Conservation (phyloP, 1,140 invertebrate species). For the Galendromus occidentalis region DNA sequence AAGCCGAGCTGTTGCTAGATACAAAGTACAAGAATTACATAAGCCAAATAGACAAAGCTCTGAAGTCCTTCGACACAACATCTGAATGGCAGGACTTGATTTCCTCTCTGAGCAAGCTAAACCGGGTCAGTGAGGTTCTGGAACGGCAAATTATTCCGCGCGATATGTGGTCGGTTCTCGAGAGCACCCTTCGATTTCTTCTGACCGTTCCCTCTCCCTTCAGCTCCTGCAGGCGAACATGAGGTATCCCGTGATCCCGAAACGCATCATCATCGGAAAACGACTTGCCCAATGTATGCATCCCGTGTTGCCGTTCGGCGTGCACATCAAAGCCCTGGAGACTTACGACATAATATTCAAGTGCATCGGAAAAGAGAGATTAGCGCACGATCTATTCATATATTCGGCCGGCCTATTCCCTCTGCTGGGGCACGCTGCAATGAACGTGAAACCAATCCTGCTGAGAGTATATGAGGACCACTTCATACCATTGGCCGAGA, state of each 20-base stretch:
- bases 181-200: no score
- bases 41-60: constrained; percentile 59
- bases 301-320: constrained; percentile 67
- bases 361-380: constrained; percentile 58
- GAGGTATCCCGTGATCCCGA: constrained; percentile 71
- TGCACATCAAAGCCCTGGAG: constrained; percentile 79
- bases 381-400: constrained; percentile 65
- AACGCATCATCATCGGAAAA: constrained; percentile 74
- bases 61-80: constrained; percentile 79
- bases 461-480: constrained; percentile 76
- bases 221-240: constrained; percentile 48
- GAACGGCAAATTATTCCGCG: no score
- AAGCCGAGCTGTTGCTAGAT: constrained; percentile 29
- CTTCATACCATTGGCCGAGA: constrained; percentile 61
- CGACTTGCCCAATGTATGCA: constrained; percentile 85
- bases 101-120: constrained; percentile 69
- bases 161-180: background rate
- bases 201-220: constrained; percentile 17
- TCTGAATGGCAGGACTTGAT: constrained; percentile 91
- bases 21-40: constrained; percentile 57
- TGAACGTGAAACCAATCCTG: constrained; percentile 64
- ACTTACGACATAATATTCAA: constrained; percentile 85
- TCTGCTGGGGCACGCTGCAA: constrained; percentile 64
- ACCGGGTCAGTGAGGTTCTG: constrained; percentile 44
- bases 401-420: constrained; percentile 77